phyloP scores from a whole-genome alignment of 2,797 vertebrate genomes.

The Enteromius argenteus region DNA sequence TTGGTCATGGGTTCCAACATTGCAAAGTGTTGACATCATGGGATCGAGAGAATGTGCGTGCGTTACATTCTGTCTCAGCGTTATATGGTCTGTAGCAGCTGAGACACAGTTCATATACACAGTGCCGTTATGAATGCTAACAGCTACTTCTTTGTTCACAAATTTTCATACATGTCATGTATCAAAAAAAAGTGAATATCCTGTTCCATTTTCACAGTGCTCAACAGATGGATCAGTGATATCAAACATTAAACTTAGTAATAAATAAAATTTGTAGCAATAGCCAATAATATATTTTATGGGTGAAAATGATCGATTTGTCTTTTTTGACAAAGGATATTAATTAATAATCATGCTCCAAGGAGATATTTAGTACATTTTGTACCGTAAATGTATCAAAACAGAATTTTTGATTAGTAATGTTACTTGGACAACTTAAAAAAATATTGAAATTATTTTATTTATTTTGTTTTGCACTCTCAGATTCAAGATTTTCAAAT shows the following conservation, averaged over 20 bases:
- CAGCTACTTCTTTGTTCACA: neutral
- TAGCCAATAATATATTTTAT: neutral
- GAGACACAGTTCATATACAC: neutral
- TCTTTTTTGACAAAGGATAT: neutral
- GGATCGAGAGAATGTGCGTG: slow-evolving; percentile 22
- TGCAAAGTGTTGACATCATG: slow-evolving; percentile 42
- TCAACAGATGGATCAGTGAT: neutral
- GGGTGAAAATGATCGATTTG: neutral
- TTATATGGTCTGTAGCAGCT: slow-evolving; percentile 1
- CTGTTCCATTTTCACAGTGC: neutral
- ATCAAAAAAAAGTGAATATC: neutral
- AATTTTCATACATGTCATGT: neutral
- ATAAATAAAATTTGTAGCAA: neutral
- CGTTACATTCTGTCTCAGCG: slow-evolving; percentile 7
- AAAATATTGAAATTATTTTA: no score
- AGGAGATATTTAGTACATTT: no score
- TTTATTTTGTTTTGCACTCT: no score
- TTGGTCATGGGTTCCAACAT: slow-evolving; percentile 33
- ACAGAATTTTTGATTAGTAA: no score
- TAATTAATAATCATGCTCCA: no score
- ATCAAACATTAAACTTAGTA: neutral
- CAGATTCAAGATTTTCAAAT: neutral
- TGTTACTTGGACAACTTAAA: no score
- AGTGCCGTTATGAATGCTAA: neutral
- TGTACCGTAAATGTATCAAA: no score